Evolutionary conservation across 1,140 invertebrate species (phyloP).

Genomic region (Pentalonia nigronervosa): DNA sequence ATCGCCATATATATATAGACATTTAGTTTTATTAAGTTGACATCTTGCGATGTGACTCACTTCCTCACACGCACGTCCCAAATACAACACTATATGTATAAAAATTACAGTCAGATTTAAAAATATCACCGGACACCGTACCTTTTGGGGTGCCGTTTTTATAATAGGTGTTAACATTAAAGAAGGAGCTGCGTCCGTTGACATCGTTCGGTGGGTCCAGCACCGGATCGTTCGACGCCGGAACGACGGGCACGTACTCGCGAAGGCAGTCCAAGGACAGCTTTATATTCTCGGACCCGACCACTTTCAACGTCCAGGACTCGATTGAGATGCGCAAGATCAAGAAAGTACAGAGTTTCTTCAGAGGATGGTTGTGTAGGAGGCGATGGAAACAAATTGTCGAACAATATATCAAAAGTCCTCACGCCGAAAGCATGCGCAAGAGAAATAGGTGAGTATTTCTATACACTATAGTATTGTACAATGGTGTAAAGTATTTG

Average conservation of each 20-base stretch:
- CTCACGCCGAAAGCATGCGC: constrained; percentile 92
- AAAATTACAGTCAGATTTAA: neutral
- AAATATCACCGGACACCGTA: constrained; percentile 29
- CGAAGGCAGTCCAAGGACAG: constrained; percentile 52
- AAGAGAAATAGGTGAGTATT: constrained; percentile 82
- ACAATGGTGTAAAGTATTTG: too few species aligned
- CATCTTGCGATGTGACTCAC: neutral
- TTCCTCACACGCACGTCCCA: neutral
- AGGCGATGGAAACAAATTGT: constrained; percentile 95
- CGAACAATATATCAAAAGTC: constrained; percentile 93
- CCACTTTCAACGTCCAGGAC: constrained; percentile 65
- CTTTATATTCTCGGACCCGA: constrained; percentile 44
- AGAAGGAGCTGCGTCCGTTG: constrained; percentile 76
- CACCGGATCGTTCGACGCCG: constrained; percentile 56
- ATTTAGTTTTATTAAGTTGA: neutral
- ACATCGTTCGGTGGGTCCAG: constrained; percentile 62
- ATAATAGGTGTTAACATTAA: constrained; percentile 79
- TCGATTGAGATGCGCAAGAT: constrained; percentile 84
- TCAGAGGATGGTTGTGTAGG: constrained; percentile 92
- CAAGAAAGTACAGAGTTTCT: constrained; percentile 95
- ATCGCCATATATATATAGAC: neutral
- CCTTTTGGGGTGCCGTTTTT: constrained; percentile 40
- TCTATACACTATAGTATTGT: neutral
- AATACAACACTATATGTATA: neutral
- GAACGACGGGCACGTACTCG: constrained; percentile 60